phyloP scores from a whole-genome alignment of 2,113 vertebrate species.

The Pseudorasbora parva region DNA sequence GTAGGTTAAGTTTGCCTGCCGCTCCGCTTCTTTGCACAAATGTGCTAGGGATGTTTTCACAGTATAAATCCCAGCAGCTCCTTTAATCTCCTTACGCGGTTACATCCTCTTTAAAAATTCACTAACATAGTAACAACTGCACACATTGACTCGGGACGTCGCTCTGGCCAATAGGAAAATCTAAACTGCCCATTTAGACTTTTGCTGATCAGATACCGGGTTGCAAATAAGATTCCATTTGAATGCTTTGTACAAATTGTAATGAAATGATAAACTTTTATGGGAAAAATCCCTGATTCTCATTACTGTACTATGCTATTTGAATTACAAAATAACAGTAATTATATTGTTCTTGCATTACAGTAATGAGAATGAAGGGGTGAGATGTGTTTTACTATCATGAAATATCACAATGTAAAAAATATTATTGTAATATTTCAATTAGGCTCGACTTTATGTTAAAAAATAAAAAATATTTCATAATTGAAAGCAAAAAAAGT shows the following conservation, averaged over 20 bases:
- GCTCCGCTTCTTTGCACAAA: conserved; percentile 65
- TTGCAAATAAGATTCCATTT: background rate
- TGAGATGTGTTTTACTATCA: background rate
- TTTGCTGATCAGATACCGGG: background rate
- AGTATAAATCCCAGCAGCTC: conserved; percentile 80
- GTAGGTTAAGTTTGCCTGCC: conserved; percentile 70
- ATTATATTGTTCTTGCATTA: background rate
- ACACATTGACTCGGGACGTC: conserved; percentile 50
- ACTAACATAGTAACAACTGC: conserved; percentile 65
- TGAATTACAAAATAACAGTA: background rate
- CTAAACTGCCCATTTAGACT: background rate
- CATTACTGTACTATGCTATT: background rate
- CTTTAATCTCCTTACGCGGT: conserved; percentile 82
- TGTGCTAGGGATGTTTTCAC: conserved; percentile 71
- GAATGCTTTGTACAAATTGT: background rate
- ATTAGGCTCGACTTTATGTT: background rate
- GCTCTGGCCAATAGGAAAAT: conserved; percentile 4
- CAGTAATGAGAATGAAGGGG: background rate
- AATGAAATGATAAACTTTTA: too few relatives aligned
- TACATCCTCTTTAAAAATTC: conserved; percentile 82
- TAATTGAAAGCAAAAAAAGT: background rate
- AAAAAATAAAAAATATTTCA: background rate
- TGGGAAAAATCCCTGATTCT: background rate
- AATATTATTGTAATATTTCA: background rate
- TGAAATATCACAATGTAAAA: background rate